Evolutionary conservation across 1,140 invertebrate species (phyloP).

Genomic region (Propsilocerus akamusi): DNA sequence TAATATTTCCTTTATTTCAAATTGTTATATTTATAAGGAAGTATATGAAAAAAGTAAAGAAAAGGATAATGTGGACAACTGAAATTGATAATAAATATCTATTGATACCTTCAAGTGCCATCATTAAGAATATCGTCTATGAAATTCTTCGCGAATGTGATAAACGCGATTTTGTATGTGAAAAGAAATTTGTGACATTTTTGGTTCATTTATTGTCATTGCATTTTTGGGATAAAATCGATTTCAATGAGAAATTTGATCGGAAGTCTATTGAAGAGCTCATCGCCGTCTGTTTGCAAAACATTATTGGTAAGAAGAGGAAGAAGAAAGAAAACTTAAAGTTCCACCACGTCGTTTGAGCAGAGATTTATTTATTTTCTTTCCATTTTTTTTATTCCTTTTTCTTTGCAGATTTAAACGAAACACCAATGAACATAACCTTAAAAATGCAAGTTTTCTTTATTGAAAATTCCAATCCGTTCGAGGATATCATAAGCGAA

Average conservation of each 20-base stretch:
- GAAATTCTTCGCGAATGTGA: slow-evolving; percentile 1
- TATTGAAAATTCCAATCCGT: background rate
- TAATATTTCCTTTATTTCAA: too few species aligned
- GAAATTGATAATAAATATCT: background rate
- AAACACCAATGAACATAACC: background rate
- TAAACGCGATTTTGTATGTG: background rate
- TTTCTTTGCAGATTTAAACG: background rate
- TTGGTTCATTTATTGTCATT: background rate
- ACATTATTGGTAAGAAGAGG: background rate
- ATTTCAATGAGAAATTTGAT: background rate
- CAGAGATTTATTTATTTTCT: too few species aligned
- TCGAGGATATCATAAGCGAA: background rate
- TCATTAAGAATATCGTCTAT: slow-evolving; percentile 13
- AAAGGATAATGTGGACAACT: background rate
- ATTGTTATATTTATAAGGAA: too few species aligned
- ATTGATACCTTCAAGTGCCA: slow-evolving; percentile 9
- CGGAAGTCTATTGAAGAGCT: background rate
- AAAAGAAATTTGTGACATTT: background rate
- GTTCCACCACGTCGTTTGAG: too few species aligned
- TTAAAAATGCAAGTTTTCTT: slow-evolving; percentile 5
- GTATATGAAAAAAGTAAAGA: background rate
- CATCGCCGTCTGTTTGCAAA: background rate
- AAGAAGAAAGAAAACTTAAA: too few species aligned
- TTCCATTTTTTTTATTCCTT: background rate
- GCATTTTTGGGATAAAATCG: background rate